Conservation (phyloP, 2,888 invertebrate species). For the Toxonevra muliebris region DNA sequence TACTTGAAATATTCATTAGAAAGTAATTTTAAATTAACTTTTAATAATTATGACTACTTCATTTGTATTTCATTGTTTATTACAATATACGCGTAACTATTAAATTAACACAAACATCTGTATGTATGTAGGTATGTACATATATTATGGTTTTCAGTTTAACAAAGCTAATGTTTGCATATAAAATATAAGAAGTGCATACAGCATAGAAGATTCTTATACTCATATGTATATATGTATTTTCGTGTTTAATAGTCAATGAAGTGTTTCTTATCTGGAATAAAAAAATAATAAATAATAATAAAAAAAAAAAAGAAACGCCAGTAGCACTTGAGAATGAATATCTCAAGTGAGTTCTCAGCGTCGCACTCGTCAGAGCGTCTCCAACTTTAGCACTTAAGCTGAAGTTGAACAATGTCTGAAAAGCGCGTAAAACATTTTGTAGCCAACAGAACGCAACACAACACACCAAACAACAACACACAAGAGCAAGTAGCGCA, state of each 20-base stretch:
- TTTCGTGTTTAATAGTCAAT: conserved; percentile 1
- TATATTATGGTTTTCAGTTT: not conserved
- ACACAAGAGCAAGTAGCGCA: conserved; percentile 24
- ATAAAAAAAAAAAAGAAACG: conserved; percentile 26
- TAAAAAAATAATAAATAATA: too few relatives aligned
- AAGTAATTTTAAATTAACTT: too few relatives aligned
- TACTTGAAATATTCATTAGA: too few relatives aligned
- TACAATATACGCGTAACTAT: not conserved
- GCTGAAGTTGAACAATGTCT: conserved; percentile 33
- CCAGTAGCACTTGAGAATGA: conserved; percentile 55
- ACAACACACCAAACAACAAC: conserved; percentile 8
- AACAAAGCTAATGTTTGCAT: not conserved
- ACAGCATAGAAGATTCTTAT: not conserved
- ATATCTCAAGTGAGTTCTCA: conserved; percentile 42
- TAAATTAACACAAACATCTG: not conserved
- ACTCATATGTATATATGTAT: not conserved
- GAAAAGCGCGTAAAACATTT: conserved; percentile 44
- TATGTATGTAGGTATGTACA: not conserved
- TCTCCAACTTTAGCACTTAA: conserved; percentile 59
- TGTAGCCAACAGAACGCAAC: conserved; percentile 4
- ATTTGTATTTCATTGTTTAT: too few relatives aligned
- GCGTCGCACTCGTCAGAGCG: conserved; percentile 47
- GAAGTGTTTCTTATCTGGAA: conserved; percentile 11
- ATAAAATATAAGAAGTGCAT: not conserved
- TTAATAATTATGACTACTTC: too few relatives aligned